Base-by-base conservation (phyloP, 2,113 vertebrate genomes). In the Electrona antarctica region DNA sequence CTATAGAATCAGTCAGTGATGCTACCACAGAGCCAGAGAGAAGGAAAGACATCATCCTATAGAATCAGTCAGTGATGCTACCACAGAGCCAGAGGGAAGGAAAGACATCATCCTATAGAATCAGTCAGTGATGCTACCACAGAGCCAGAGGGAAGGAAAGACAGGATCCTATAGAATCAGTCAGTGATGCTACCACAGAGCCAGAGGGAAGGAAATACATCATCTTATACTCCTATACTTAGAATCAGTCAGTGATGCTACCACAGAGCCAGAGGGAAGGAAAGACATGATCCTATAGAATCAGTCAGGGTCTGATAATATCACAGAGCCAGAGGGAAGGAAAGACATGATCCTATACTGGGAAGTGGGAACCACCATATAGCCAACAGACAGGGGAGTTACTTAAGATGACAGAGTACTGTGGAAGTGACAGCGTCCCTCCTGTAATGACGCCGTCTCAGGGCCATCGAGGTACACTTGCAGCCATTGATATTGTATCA, bases 211-310 rank as follows among this genome's bases (percentile, higher is more conserved):
- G 65, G 52, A 59, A 67, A 78, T 65, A 56, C 79, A 74, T 58
- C 61, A 89, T 87, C 76, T 79, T 83, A 89, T 87, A 85, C 0
- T 46, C n/a, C n/a, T n/a, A n/a, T n/a, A n/a, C n/a, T n/a, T n/a
- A n/a, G n/a, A n/a, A n/a, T n/a, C n/a, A 78, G 69, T 72, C 78
- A 57, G 61, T 28, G 6, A 70, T 45, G 63, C 48, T 69, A 81
- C 80, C 77, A 79, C 80, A 59, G 64, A 65, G 62, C 73, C 73
- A 76, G 79, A 64, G 64, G 74, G 81, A 75, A 69, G 65, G 52
- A 59, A 67, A 78, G 67, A 56, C 79, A 74, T 58, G 64, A 89
- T 87, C 76, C 81, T 83, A 89, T 0, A 12, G 48, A 76, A 80
- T 78, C 78, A 78, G 69, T 72, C 78, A 57, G 61, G 60, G 77